phyloP scores from a whole-genome alignment of 2,113 vertebrate species.

The Barnardius zonarius region DNA sequence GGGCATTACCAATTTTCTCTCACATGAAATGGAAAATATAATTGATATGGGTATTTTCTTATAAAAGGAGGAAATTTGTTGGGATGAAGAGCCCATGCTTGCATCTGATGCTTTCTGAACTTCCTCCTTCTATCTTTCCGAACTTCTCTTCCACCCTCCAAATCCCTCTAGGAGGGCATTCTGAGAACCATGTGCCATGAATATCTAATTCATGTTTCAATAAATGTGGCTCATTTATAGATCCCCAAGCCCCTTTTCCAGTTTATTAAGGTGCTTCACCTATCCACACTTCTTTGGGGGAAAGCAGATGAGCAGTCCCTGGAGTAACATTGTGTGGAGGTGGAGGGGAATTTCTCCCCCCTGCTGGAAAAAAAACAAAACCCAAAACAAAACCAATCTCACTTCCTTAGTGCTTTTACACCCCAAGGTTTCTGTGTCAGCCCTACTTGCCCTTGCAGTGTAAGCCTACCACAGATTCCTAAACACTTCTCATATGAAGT shows the following conservation, averaged over 20 bases:
- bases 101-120: not conserved
- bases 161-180: fast-evolving
- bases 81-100: not conserved
- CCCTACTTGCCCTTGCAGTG: not conserved
- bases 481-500: conserved; percentile 62
- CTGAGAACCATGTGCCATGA: not conserved
- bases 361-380: not conserved
- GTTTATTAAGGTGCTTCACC: not conserved
- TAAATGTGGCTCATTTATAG: not conserved
- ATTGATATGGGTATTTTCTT: not conserved
- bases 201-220: not conserved
- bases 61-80: not conserved
- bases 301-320: not conserved
- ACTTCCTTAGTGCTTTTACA: not conserved
- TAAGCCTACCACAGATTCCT: conserved; percentile 34
- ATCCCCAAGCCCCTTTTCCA: not conserved
- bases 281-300: not conserved
- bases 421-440: not conserved
- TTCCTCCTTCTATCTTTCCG: no score
- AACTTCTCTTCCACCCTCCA: not conserved
- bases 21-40: not conserved
- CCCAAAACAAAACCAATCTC: not conserved
- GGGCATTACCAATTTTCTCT: not conserved
- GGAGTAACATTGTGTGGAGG: not conserved
- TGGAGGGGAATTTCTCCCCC: not conserved